Conservation (phyloP, 2,113 vertebrate species). For the Andinoacara biseriatus region DNA sequence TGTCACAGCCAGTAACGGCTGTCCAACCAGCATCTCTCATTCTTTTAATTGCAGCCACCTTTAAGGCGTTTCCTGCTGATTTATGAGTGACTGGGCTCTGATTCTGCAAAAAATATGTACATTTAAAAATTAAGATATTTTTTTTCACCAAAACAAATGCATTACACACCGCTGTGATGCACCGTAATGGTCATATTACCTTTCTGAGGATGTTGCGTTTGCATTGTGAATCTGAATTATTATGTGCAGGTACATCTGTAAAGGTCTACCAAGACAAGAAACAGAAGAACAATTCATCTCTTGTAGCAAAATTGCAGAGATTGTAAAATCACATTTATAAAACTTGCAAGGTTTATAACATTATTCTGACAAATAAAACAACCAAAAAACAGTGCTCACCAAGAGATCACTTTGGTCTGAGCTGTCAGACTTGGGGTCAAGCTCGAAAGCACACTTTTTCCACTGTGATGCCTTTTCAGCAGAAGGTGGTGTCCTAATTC, state of each 20-base stretch:
- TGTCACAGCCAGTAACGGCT: constrained; percentile 83
- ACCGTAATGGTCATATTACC: constrained; percentile 39
- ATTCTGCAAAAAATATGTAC: constrained; percentile 42
- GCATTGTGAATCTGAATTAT: neutral
- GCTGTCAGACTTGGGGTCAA: constrained; percentile 89
- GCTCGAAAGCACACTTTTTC: constrained; percentile 79
- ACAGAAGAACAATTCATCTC: neutral
- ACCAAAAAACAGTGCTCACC: constrained; percentile 76
- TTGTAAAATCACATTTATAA: neutral
- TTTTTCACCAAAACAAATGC: neutral
- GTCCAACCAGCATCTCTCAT: constrained; percentile 88
- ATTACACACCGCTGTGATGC: neutral
- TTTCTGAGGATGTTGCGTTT: constrained; percentile 42
- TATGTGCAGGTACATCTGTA: constrained; percentile 2
- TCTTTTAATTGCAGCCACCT: constrained; percentile 84
- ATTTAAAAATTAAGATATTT: neutral
- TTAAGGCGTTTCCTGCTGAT: constrained; percentile 81
- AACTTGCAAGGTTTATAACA: neutral
- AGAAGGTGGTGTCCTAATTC: constrained; percentile 86
- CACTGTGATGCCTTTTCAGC: constrained; percentile 62
- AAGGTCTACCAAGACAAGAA: constrained; percentile 56
- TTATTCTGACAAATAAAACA: neutral
- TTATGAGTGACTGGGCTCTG: constrained; percentile 69
- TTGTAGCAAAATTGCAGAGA: neutral
- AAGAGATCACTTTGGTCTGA: constrained; percentile 87